Percentiles rank a stretch among this genome's conserved stretches.
phyloP scores from a whole-genome alignment of 1,140 invertebrate genomes.

The Drosophila teissieri region DNA sequence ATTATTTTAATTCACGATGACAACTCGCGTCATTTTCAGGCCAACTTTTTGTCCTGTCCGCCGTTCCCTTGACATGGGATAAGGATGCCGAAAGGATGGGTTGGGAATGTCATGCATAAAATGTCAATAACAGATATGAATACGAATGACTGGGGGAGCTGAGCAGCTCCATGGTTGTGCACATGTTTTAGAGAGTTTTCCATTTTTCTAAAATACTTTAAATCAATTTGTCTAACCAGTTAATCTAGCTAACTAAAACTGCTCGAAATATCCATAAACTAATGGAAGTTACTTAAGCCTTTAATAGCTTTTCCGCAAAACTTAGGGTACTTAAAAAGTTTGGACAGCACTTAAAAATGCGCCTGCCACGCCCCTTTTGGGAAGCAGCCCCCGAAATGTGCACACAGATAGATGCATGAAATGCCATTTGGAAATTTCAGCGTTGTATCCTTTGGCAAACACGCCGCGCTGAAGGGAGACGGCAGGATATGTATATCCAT shows the following conservation, averaged over 20 bases:
- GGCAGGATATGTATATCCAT: constrained; percentile 76
- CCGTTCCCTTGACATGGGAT: constrained; percentile 68
- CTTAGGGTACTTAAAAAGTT: constrained; percentile 11
- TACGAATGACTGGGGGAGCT: constrained; percentile 52
- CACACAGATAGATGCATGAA: constrained; percentile 35
- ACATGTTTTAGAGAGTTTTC: background rate
- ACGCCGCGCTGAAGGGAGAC: constrained; percentile 27
- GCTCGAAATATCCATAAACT: too few species aligned
- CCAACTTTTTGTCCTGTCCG: constrained; percentile 42
- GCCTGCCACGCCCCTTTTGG: constrained; percentile 8
- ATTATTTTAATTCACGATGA: constrained; percentile 81
- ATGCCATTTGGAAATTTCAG: constrained; percentile 72
- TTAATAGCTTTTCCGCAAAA: background rate
- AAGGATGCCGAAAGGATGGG: constrained; percentile 19
- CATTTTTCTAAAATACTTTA: background rate
- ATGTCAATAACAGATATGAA: constrained; percentile 72
- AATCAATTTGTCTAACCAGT: too few species aligned
- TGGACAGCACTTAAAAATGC: constrained; percentile 6
- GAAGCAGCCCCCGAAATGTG: background rate
- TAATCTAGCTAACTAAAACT: too few species aligned
- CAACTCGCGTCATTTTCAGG: constrained; percentile 78
- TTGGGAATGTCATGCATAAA: constrained; percentile 70
- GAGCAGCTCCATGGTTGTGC: background rate
- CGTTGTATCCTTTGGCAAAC: constrained; percentile 64
- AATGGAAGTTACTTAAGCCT: background rate